A percentile compares a stretch with the other conserved stretches of the same genome.
Conservation (phyloP, 2,888 invertebrate genomes). For the Sialis fuliginosa region DNA sequence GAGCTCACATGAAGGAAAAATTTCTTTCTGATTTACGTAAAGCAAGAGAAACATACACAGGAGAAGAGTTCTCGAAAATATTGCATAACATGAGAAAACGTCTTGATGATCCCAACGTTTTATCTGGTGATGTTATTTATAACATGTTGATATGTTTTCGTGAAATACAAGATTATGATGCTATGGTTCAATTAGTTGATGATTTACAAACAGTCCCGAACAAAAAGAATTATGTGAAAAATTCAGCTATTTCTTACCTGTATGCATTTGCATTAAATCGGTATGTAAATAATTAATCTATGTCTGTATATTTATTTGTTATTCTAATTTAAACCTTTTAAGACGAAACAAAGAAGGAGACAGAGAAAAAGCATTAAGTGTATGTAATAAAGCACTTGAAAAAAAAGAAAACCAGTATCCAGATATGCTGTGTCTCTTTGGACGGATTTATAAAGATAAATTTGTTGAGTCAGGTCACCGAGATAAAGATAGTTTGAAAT, state of each 20-base stretch:
- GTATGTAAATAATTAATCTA: slow-evolving; percentile 21
- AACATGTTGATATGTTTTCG: slow-evolving; percentile 85
- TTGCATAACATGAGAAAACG: slow-evolving; percentile 81
- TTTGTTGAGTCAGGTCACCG: slow-evolving; percentile 91
- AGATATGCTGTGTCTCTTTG: slow-evolving; percentile 93
- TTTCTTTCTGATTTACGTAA: slow-evolving; percentile 87
- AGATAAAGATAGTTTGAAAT: slow-evolving; percentile 71
- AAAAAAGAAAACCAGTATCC: slow-evolving; percentile 91
- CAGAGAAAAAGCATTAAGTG: slow-evolving; percentile 79
- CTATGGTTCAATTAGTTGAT: slow-evolving; percentile 92
- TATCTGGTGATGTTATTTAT: slow-evolving; percentile 89
- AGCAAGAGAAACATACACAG: slow-evolving; percentile 72
- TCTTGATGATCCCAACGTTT: slow-evolving; percentile 89
- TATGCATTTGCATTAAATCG: slow-evolving; percentile 95
- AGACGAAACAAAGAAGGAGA: slow-evolving; percentile 89
- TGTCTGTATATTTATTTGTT: slow-evolving; percentile 2
- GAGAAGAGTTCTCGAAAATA: slow-evolving; percentile 61
- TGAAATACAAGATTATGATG: slow-evolving; percentile 90
- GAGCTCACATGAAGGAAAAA: slow-evolving; percentile 94
- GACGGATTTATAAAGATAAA: slow-evolving; percentile 92
- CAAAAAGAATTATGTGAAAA: slow-evolving; percentile 72
- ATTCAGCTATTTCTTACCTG: slow-evolving; percentile 77
- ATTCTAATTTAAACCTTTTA: slow-evolving; percentile 15
- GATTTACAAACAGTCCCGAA: slow-evolving; percentile 82
- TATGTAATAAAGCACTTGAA: slow-evolving; percentile 80